Conservation (phyloP, 2,888 invertebrate species). For the Apocheima hispidaria region DNA sequence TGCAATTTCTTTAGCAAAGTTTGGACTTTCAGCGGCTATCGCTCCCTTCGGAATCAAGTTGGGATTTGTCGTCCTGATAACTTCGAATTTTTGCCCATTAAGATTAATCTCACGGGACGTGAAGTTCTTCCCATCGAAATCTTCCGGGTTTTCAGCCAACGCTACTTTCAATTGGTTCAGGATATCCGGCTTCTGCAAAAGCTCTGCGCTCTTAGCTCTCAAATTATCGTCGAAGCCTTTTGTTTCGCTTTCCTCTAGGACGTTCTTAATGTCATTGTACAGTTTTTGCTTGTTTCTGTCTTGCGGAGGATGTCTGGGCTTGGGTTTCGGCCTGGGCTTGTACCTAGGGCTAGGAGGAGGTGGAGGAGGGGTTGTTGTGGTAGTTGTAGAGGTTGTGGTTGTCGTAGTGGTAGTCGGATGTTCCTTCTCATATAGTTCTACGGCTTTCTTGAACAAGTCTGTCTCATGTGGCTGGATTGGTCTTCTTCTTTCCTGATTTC, state of each 20-base stretch:
- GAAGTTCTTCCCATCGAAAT: constrained; percentile 88
- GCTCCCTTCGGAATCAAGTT: constrained; percentile 87
- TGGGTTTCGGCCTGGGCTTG: constrained; percentile 68
- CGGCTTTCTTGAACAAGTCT: constrained; percentile 87
- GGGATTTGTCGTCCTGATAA: constrained; percentile 90
- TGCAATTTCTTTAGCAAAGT: constrained; percentile 68
- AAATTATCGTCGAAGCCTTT: constrained; percentile 82
- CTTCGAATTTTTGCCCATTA: constrained; percentile 92
- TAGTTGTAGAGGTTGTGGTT: constrained; percentile 88
- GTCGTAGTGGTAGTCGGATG: constrained; percentile 90
- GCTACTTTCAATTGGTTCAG: constrained; percentile 91
- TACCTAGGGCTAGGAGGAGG: constrained; percentile 71
- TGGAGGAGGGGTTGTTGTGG: constrained; percentile 69
- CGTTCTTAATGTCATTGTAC: constrained; percentile 85
- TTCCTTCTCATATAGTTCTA: constrained; percentile 88
- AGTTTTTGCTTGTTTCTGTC: constrained; percentile 85
- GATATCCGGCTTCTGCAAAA: constrained; percentile 89
- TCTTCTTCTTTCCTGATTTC: constrained; percentile 75
- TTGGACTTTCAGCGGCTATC: constrained; percentile 79
- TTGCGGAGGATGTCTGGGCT: constrained; percentile 75
- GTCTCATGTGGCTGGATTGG: constrained; percentile 88
- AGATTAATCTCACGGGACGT: constrained; percentile 91
- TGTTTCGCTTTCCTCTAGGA: constrained; percentile 86
- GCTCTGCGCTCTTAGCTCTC: constrained; percentile 83
- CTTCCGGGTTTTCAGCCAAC: constrained; percentile 89